A percentile compares a stretch with the other conserved stretches of the same genome.
Conservation (phyloP, 2,888 invertebrate species). For the Mesorhabditis spiculigera region DNA sequence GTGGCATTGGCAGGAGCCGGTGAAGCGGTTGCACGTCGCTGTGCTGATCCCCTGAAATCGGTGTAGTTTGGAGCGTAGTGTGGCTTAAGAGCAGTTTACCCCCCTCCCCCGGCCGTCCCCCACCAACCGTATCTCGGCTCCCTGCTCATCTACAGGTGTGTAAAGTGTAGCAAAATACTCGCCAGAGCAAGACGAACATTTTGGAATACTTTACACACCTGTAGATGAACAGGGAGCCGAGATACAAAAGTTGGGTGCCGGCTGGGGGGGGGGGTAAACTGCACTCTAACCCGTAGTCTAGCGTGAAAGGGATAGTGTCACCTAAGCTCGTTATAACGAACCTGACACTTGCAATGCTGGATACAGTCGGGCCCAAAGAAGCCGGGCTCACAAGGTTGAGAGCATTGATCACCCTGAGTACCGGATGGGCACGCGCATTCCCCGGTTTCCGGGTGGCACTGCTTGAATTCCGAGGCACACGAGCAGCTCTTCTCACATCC, state of each 20-base stretch:
- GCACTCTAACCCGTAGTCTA: too few relatives aligned
- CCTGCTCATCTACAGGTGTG: too few relatives aligned
- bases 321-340: not conserved
- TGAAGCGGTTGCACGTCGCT: conserved; percentile 59
- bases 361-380: conserved; percentile 72
- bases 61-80: not conserved
- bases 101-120: too few relatives aligned
- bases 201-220: too few relatives aligned
- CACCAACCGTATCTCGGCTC: too few relatives aligned
- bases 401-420: conserved; percentile 52
- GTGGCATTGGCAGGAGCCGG: conserved; percentile 63
- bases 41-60: conserved; percentile 18
- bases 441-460: conserved; percentile 48
- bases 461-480: conserved; percentile 47
- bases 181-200: too few relatives aligned
- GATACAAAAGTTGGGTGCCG: too few relatives aligned
- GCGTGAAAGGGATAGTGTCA: too few relatives aligned
- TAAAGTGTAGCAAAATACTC: too few relatives aligned
- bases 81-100: too few relatives aligned
- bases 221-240: too few relatives aligned
- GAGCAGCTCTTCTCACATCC: conserved; percentile 43
- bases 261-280: too few relatives aligned
- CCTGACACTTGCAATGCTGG: conserved; percentile 67
- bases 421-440: conserved; percentile 50
- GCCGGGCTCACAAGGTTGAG: conserved; percentile 71